These are phyloP conservation scores for Pterois miles DNA, from an alignment of 2,797 vertebrate genomes.

Conservation along the genomic window DNA sequence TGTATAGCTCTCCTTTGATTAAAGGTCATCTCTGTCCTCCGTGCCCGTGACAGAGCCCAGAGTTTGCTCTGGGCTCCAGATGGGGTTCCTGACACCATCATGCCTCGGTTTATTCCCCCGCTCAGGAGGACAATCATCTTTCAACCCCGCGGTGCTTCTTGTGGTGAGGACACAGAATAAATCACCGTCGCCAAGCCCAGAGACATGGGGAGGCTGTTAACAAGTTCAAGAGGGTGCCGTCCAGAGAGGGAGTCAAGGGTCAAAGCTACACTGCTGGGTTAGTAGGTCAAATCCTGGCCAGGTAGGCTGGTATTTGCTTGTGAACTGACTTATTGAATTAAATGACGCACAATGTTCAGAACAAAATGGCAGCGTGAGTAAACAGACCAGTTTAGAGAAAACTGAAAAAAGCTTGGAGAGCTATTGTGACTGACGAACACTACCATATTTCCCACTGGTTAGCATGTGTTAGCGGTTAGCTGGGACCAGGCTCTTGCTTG, in stretches of 20 bases:
- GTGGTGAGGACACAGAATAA: constrained; percentile 54
- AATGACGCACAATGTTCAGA: not conserved
- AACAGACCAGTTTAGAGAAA: not conserved
- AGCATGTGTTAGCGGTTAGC: not conserved
- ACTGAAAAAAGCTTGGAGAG: not conserved
- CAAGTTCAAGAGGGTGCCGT: constrained; percentile 54
- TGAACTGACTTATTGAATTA: not conserved
- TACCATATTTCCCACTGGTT: not conserved
- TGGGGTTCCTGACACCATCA: constrained; percentile 58
- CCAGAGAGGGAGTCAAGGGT: constrained; percentile 32
- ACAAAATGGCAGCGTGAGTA: not conserved
- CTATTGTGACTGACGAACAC: not conserved
- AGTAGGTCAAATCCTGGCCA: constrained; percentile 29
- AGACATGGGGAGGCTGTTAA: constrained; percentile 46
- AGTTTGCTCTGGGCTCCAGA: constrained; percentile 37
- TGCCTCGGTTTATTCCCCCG: constrained; percentile 47
- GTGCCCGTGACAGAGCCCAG: constrained; percentile 15
- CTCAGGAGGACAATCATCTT: constrained; percentile 60
- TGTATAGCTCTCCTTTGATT: constrained; percentile 26
- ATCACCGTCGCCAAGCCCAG: constrained; percentile 42
- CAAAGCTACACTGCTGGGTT: constrained; percentile 32
- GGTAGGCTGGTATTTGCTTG: not conserved
- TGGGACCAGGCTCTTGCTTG: not conserved
- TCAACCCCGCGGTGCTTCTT: constrained; percentile 48
- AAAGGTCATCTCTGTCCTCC: constrained; percentile 53